Percentiles rank a stretch among this genome's conserved stretches.
Conservation (phyloP, 2,797 vertebrate species). For the Halcyon chelicuti region DNA sequence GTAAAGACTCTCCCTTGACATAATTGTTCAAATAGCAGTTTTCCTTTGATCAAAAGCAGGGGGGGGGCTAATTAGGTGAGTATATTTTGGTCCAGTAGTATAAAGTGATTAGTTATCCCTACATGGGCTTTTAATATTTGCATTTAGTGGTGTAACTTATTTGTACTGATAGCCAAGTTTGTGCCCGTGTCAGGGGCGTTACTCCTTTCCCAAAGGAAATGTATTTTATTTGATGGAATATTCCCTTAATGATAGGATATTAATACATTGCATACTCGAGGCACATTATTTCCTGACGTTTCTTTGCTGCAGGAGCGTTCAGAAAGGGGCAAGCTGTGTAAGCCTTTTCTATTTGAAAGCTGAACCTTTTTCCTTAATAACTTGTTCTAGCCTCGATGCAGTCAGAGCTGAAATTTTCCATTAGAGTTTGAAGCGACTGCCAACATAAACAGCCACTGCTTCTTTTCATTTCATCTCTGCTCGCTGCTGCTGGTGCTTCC, state of each 20-base stretch:
- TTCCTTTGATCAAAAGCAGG: not conserved
- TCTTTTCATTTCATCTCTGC: conserved; percentile 56
- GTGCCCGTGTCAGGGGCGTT: not conserved
- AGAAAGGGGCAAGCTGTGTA: not conserved
- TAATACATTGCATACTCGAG: not conserved
- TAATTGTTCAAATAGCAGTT: not conserved
- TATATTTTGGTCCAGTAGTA: not conserved
- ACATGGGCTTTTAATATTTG: not conserved
- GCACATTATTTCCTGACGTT: conserved; percentile 21
- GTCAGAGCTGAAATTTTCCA: conserved; percentile 74
- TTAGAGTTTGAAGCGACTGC: conserved; percentile 63
- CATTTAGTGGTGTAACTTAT: not conserved
- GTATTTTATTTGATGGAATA: not conserved
- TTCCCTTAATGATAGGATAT: conserved; percentile 26
- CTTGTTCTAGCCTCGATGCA: conserved; percentile 27
- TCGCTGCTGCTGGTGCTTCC: not conserved
- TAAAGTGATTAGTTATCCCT: conserved; percentile 23
- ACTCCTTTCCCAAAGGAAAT: conserved; percentile 15
- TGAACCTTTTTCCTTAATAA: conserved; percentile 63
- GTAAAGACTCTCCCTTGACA: not conserved
- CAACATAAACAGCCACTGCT: conserved; percentile 64
- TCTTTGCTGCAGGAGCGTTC: not conserved
- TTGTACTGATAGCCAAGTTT: not conserved
- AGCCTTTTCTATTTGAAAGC: conserved; percentile 57
- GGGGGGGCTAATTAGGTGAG: not conserved